A percentile compares a stretch with the other conserved stretches of the same genome.
These are phyloP conservation scores for Reticulitermes speratus DNA, from an alignment of 1,140 invertebrate genomes.

Conservation along the genomic window DNA sequence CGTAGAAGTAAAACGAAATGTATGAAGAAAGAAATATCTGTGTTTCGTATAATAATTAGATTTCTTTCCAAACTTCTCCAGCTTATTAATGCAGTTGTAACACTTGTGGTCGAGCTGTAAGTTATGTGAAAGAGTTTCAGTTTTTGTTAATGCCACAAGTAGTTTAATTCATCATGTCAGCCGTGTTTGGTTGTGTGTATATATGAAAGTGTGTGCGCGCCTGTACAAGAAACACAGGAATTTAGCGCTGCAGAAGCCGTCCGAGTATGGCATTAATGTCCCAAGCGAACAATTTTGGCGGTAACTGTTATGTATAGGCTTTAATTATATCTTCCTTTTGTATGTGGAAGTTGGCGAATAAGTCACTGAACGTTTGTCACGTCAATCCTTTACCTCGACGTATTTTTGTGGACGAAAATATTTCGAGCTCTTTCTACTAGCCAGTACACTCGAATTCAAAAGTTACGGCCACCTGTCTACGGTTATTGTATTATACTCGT, in stretches of 20 bases:
- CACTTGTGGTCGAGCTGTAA: not conserved
- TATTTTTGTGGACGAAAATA: not conserved
- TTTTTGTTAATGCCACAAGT: not conserved
- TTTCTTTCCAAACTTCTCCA: not conserved
- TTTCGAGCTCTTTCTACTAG: not conserved
- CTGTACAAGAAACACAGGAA: not conserved
- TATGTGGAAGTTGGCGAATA: not conserved
- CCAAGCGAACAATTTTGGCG: not conserved
- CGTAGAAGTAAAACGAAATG: not conserved
- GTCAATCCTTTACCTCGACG: not conserved
- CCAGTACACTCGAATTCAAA: not conserved
- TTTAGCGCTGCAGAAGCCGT: not conserved
- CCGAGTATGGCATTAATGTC: not conserved
- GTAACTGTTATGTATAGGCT: not conserved
- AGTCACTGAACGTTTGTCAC: not conserved
- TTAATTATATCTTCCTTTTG: slow-evolving; percentile 12
- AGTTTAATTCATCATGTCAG: not conserved
- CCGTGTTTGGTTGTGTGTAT: not conserved
- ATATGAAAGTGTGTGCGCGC: not conserved
- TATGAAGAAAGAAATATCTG: not conserved
- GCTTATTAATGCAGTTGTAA: not conserved
- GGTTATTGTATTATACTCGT: too few species aligned
- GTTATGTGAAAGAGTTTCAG: not conserved
- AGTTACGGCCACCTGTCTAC: not conserved
- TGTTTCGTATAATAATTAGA: not conserved